phyloP scores from a whole-genome alignment of 2,797 vertebrate genomes.

The Xenopus petersii region DNA sequence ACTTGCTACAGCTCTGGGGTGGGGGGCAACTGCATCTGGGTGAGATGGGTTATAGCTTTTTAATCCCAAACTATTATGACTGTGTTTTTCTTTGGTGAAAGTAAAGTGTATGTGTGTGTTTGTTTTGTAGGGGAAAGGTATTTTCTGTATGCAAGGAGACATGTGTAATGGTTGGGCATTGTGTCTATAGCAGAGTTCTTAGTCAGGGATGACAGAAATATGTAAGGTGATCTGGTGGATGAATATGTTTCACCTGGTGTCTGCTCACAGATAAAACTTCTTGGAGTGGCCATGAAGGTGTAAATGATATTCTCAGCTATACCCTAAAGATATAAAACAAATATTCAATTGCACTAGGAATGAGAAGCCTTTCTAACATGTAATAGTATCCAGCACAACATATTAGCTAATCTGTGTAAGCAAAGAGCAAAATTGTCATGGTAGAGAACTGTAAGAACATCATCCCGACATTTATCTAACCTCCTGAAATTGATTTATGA shows the following conservation, averaged over 20 bases:
- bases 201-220: not conserved
- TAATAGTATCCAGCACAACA: constrained; percentile 20
- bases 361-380: constrained; percentile 12
- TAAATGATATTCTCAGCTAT: constrained; percentile 22
- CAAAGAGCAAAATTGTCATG: not conserved
- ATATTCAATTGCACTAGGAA: constrained; percentile 23
- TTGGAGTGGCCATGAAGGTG: constrained; percentile 12
- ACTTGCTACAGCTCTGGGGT: too few relatives aligned
- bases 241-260: constrained; percentile 36
- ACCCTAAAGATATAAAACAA: constrained; percentile 13
- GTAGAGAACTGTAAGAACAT: not conserved
- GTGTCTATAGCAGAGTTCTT: not conserved
- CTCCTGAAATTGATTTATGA: not conserved
- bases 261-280: constrained; percentile 8
- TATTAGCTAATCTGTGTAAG: not conserved
- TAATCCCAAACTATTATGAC: too few relatives aligned
- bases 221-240: constrained; percentile 9
- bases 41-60: too few relatives aligned
- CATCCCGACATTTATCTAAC: not conserved
- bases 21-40: too few relatives aligned
- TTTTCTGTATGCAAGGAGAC: too few relatives aligned
- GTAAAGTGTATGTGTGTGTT: too few relatives aligned
- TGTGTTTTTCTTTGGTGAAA: too few relatives aligned
- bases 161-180: too few relatives aligned
- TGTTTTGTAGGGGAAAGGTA: too few relatives aligned